Evolutionary conservation across 2,113 vertebrate genomes (phyloP).

Genomic region (Oryzias melastigma): DNA sequence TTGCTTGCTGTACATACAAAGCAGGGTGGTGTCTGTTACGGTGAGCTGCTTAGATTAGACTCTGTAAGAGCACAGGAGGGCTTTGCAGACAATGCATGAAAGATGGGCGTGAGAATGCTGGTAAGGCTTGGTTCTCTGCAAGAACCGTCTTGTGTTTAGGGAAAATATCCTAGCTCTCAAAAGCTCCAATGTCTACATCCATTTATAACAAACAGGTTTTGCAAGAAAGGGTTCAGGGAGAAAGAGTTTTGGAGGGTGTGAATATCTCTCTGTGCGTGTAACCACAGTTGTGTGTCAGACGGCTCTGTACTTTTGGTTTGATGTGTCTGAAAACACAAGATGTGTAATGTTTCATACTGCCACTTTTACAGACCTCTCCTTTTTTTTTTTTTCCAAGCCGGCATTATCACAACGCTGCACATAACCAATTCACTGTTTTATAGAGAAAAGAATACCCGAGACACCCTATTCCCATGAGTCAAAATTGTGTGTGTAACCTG

Average conservation of each 20-base stretch:
- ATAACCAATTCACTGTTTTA: constrained; percentile 20
- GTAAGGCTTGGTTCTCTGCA: constrained; percentile 77
- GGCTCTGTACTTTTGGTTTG: constrained; percentile 54
- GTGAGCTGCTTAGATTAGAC: constrained; percentile 60
- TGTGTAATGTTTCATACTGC: constrained; percentile 41
- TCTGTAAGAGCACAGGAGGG: constrained; percentile 58
- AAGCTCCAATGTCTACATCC: constrained; percentile 74
- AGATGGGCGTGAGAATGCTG: constrained; percentile 75
- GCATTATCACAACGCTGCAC: constrained; percentile 6
- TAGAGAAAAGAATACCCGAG: constrained; percentile 20
- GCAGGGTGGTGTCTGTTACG: constrained; percentile 60
- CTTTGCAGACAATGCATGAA: constrained; percentile 67
- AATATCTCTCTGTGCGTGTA: constrained; percentile 31
- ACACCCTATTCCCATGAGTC: constrained; percentile 23
- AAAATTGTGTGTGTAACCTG: constrained; percentile 38
- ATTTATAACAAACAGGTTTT: constrained; percentile 81
- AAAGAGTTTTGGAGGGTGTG: constrained; percentile 53
- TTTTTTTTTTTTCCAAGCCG: constrained; percentile 1
- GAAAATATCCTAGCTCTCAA: constrained; percentile 75
- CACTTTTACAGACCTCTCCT: constrained; percentile 27
- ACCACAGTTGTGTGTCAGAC: constrained; percentile 64
- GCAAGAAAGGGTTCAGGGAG: constrained; percentile 67
- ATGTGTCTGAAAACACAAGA: constrained; percentile 61
- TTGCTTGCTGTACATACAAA: constrained; percentile 19
- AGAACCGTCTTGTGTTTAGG: constrained; percentile 77